These are phyloP conservation scores for rat (Rattus norvegicus) DNA, from an alignment of 2,113 vertebrate genomes.

Conservation along the genomic window GRCr8 NC_086025.1:49935501-49936000, in stretches of 20 bases:
- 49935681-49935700: background rate
- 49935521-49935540: background rate
- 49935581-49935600: background rate
- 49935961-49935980: background rate
- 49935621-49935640: background rate
- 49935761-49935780: background rate
- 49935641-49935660: background rate
- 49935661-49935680: background rate
- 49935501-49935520: background rate
- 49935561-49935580: constrained; percentile 11
- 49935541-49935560: background rate
- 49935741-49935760: constrained; percentile 25
- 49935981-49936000: constrained; percentile 1
- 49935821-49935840: background rate
- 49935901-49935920: background rate
- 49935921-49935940: background rate
- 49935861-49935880: background rate
- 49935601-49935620: background rate
- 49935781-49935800: background rate
- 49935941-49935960: constrained; percentile 20
- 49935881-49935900: background rate
- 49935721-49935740: background rate
- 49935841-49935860: background rate
- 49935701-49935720: constrained; percentile 3
- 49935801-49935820: constrained; percentile 15